Evolutionary conservation across 2,888 invertebrate genomes (phyloP), one percentile per base, ranked within the genome.

Genomic region (Elegia similella): DNA sequence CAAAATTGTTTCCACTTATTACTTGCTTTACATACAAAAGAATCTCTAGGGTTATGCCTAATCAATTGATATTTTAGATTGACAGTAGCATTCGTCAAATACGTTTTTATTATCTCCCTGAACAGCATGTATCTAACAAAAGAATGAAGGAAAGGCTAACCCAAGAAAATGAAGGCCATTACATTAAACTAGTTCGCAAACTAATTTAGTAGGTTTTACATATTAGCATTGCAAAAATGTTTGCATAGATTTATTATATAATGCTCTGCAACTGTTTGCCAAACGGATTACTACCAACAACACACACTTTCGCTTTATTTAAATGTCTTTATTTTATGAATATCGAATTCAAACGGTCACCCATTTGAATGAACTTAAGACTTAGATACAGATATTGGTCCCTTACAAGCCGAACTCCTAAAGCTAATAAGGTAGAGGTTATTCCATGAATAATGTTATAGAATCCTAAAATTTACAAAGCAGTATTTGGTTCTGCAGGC

Each of bases 161-260:
- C n/a, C 10, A 10, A 38, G 10, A 0, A 38, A 7, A 32, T 32
- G 7, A 32, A 7, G 7, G 10, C 32, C 7, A 30, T 32, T 32
- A 32, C 1, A 7, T 32, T 32, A 34, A 34, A 3, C 2, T 34
- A 12, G 12, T n/a, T 38, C 1, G 38, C 38, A 38, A 38, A 12
- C 5, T 12, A 38, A 38, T 38, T 5, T n/a, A n/a, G 38, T 38
- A 38, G 38, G 2, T 16, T 50, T 50, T 12, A n/a, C 7, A 53
- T 53, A 29, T 42, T 53, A 53, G 52, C 13, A 42, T 52, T 52
- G 52, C 52, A 52, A 48, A 50, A 23, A n/a, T 1, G 42, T 42
- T 42, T 29, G 42, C 53, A 42, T 42, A 53, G 42, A 16, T 15
- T 10, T 53, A 42, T 53, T 53, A 53, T 42, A 53, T 53, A 53